Conservation (phyloP, 2,888 invertebrate genomes). For the Temnothorax rugatulus region DNA sequence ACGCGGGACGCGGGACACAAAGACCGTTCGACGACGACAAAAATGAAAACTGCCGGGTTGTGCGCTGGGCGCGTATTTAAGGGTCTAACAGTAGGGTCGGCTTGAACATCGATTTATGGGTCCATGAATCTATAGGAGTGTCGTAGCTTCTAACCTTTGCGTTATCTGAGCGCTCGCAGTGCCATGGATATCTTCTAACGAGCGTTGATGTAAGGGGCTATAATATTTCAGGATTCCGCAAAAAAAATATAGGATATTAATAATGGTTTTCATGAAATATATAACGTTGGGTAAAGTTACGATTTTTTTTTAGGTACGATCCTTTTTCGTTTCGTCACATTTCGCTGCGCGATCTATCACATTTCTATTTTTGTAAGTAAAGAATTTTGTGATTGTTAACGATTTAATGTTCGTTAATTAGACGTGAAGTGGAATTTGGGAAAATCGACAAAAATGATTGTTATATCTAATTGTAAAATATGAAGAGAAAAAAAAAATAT, state of each 20-base stretch:
- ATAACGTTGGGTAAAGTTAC: neutral
- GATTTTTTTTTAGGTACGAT: neutral
- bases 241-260: neutral
- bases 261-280: neutral
- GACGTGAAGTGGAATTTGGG: neutral
- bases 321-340: neutral
- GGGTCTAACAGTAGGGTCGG: neutral
- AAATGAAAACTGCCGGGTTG: neutral
- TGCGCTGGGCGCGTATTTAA: neutral
- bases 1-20: neutral
- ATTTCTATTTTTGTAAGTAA: neutral
- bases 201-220: neutral
- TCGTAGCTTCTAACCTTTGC: neutral
- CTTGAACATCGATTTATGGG: constrained; percentile 30
- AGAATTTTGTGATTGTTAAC: neutral
- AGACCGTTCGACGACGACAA: neutral
- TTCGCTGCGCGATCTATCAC: neutral
- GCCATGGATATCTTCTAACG: neutral
- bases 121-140: neutral
- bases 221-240: neutral
- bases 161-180: neutral
- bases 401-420: neutral
- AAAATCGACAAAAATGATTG: neutral
- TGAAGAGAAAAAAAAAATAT: neutral
- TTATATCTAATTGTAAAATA: neutral